Evolutionary conservation across 2,888 invertebrate species (phyloP), one percentile per base, ranked within the genome.

Genomic region (Pristionchus entomophagus): DNA sequence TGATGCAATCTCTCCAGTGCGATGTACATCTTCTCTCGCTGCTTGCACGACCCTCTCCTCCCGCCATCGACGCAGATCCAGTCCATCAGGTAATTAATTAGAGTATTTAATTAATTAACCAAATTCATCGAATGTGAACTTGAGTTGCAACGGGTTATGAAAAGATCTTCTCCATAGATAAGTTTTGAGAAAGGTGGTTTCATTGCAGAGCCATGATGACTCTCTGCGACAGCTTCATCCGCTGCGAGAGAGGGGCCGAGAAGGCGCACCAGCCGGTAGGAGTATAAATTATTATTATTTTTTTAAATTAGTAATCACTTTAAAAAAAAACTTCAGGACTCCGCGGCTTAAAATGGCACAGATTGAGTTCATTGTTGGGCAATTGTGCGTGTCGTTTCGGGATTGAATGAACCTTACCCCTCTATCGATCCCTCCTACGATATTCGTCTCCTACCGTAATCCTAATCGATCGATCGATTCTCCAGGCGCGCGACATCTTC

Each of bases 1-100:
- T n/a, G n/a, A n/a, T n/a, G n/a, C n/a, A n/a, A n/a, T n/a, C n/a
- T n/a, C 65, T 26, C 96, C 82, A 0, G 92, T 93, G 89, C 90
- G 17, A 86, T 88, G 2, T 89, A 89, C 84, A 86, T 92, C 19
- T 91, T 90, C 85, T 89, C 89, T 49, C 97, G 97, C 94, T 98
- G 98, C 94, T 96, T 99, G 0, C 98, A 99, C 92, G 99, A 99
- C 93, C 97, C 98, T 93, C 96, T 97, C 73, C 95, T 99, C 78
- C 97, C 97, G 0, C 88, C 88, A 92, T 96, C 96, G 90, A 97
- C 97, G 85, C 97, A 98, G 94, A 97, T 97, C 0, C 99, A 99
- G 97, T 98, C 98, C 0, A 98, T 98, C 94, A 35, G 82, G 82
- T 59, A 59, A 35, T 35, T 32, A 65, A n/a, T n/a, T n/a, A n/a